phyloP scores from a whole-genome alignment of 2,113 vertebrate genomes.

The Dolichotis patagonum region DNA sequence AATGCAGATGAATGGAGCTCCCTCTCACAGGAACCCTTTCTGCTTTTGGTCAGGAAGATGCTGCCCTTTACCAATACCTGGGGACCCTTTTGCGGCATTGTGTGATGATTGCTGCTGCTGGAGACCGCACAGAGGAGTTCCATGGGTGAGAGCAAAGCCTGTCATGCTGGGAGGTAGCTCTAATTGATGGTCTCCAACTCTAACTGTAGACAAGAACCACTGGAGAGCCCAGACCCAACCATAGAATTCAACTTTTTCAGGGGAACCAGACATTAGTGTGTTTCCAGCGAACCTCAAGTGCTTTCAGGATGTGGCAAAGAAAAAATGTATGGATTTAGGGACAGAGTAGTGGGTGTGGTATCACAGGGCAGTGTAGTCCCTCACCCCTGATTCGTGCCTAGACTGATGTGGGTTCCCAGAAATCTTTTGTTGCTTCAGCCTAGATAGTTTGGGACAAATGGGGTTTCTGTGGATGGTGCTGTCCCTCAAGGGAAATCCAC shows the following conservation, averaged over 20 bases:
- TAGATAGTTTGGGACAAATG: not conserved
- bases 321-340: not conserved
- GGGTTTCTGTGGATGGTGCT: not conserved
- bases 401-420: not conserved
- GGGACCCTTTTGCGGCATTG: slow-evolving; percentile 94
- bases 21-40: slow-evolving; percentile 1
- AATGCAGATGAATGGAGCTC: not conserved
- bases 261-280: not conserved
- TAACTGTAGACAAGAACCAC: not conserved
- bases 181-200: not conserved
- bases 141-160: slow-evolving; percentile 87
- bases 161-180: not conserved
- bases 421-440: not conserved
- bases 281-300: not conserved
- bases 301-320: rapidly evolving
- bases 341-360: too few relatives aligned
- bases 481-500: not conserved
- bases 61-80: slow-evolving; percentile 91
- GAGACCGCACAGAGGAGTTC: slow-evolving; percentile 93
- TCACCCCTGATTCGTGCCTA: rapidly evolving
- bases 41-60: slow-evolving; percentile 90
- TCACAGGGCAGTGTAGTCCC: rapidly evolving
- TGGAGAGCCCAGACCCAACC: not conserved
- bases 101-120: slow-evolving; percentile 91
- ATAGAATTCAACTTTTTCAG: not conserved